These are phyloP conservation scores for Neopipo cinnamomea DNA, from an alignment of 2,113 vertebrate genomes.

Conservation along the genomic window DNA sequence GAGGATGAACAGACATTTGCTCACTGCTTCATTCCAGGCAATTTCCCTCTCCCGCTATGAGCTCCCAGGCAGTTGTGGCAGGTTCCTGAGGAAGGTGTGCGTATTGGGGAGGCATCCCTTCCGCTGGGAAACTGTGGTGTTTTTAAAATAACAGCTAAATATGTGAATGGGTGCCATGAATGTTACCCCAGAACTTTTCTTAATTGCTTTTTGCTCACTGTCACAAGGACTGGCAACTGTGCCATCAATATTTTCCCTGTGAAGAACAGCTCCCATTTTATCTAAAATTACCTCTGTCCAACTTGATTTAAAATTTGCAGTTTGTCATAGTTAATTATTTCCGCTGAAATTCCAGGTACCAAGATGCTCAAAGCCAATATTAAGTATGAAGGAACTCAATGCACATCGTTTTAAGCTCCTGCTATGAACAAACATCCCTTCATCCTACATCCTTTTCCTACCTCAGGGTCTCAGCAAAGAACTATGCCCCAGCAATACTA, in stretches of 20 bases:
- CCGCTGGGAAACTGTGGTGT: neutral
- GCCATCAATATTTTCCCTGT: neutral
- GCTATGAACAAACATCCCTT: neutral
- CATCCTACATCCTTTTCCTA: neutral
- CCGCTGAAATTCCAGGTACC: neutral
- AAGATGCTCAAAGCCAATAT: neutral
- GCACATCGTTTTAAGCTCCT: neutral
- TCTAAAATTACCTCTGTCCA: neutral
- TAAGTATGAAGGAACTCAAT: neutral
- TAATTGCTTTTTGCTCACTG: neutral
- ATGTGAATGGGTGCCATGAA: neutral
- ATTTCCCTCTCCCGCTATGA: neutral
- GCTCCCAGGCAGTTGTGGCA: neutral
- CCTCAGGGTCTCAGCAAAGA: neutral
- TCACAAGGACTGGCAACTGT: neutral
- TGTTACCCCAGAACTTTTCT: neutral
- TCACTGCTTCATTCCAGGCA: neutral
- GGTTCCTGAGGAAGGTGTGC: neutral
- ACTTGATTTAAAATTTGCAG: neutral
- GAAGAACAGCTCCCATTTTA: conserved; percentile 6
- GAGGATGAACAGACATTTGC: neutral
- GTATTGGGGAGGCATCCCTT: neutral
- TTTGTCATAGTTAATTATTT: conserved; percentile 13
- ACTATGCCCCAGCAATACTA: neutral
- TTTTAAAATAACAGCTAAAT: neutral